Evolutionary conservation across 2,113 vertebrate species (phyloP), one percentile per base, ranked within the genome.

Genomic region (Onychostoma macrolepis): DNA sequence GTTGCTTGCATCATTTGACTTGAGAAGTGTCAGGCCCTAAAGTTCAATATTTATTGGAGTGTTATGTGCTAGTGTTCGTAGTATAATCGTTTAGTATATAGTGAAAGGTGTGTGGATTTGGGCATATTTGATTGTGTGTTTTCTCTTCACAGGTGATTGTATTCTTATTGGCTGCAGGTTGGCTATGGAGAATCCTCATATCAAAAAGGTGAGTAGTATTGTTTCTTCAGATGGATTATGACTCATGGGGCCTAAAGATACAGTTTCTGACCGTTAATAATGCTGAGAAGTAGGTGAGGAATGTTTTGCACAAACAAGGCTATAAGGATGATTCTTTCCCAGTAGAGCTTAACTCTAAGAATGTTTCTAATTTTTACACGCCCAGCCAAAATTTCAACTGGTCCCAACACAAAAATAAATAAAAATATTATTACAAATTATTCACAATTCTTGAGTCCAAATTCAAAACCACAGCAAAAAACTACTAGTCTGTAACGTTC

Each of bases 201-300:
- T 65, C 13, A 43, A 58, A 43, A 81, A 81, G 79, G 79, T 81
- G 79, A 45, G 36, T 24, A 9, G 6, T 65, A 10, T 41, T 58
- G 33, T 38, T 79, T 53, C 15, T 56, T 24, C 13, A 45, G 24
- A 41, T 75, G 5, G 41, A 41, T 72, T 45, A 45, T 75, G 41
- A 45, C n/a, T 75, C 41, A 26, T 7, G 6, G 26, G 72, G 41
- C 24, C 24, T 43, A 75, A 75, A 75, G 36, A 41, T 74, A 72
- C 10, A 12, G 21, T 41, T 72, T 9, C 36, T 61, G 8, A 61
- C 56, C 8, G 2, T 7, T 61, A n/a, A 61, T 61, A 61, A n/a
- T n/a, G 21, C 56, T 61, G 56, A n/a, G 21, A 61, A n/a, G 56
- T n/a, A 61, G 56, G 21, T 6, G 2, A 61, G 21, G 21, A n/a